Conservation (phyloP, 2,113 vertebrate genomes). For the Indicator maculatus region DNA sequence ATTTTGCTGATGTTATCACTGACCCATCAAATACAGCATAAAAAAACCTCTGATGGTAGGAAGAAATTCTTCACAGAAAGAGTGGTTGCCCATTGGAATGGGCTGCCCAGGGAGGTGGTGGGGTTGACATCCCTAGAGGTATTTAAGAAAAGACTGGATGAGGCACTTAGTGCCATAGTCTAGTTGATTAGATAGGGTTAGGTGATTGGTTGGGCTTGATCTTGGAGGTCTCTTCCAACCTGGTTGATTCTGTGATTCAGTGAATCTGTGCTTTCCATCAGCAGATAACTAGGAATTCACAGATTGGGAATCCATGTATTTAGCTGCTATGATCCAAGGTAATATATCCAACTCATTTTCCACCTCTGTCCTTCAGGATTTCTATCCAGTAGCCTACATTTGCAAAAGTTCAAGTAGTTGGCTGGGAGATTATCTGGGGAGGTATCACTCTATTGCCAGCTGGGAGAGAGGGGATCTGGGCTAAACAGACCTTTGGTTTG, state of each 20-base stretch:
- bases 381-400: not conserved
- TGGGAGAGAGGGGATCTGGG: not conserved
- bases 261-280: too few species aligned
- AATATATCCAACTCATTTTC: not conserved
- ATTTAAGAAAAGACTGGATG: too few species aligned
- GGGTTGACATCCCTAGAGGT: too few species aligned
- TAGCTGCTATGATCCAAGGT: not conserved
- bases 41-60: not conserved
- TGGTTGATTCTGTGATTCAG: too few species aligned
- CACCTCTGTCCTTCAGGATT: not conserved
- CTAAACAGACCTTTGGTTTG: not conserved
- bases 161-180: too few species aligned
- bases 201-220: too few species aligned
- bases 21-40: not conserved
- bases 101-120: too few species aligned
- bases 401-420: not conserved
- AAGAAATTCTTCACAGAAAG: too few species aligned
- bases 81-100: too few species aligned
- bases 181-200: too few species aligned
- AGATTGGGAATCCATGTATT: not conserved
- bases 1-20: not conserved
- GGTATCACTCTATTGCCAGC: not conserved
- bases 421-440: not conserved
- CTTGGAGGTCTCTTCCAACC: too few species aligned
- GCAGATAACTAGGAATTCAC: too few species aligned